These are phyloP conservation scores for Cichlasoma orientale DNA, from an alignment of 2,797 vertebrate genomes.

Conservation along the genomic window DNA sequence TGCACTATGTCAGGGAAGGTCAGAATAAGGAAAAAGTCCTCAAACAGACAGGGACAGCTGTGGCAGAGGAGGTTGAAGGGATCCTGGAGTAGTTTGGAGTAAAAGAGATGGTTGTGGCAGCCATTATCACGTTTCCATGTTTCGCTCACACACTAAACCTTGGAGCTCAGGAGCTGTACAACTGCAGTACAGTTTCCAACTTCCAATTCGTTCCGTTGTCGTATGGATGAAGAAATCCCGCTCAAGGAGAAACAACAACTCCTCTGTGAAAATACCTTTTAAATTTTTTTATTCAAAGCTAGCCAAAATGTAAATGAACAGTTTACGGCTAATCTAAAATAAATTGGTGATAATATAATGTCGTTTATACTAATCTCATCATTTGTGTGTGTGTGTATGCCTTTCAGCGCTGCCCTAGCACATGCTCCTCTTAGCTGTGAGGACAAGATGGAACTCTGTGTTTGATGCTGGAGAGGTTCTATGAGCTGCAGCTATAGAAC, in stretches of 20 bases:
- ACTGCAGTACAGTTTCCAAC: not conserved
- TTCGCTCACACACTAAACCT: not conserved
- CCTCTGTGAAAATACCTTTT: not conserved
- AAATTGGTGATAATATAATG: not conserved
- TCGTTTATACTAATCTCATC: not conserved
- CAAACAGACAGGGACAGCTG: not conserved
- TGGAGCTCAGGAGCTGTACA: not conserved
- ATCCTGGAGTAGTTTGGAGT: not conserved
- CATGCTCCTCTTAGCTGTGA: not conserved
- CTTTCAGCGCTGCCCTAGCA: not conserved
- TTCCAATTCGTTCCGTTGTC: not conserved
- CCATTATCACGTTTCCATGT: not conserved
- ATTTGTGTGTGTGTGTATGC: no score
- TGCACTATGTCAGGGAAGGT: not conserved
- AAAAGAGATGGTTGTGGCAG: not conserved
- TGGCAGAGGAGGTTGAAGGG: not conserved
- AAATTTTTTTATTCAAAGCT: not conserved
- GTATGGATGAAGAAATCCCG: slow-evolving; percentile 6
- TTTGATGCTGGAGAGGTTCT: no score
- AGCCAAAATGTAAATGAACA: not conserved
- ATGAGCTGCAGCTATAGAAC: no score
- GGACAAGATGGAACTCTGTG: no score
- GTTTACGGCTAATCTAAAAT: not conserved
- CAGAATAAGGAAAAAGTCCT: not conserved
- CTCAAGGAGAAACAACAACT: not conserved